These are phyloP conservation scores for Atrichornis clamosus DNA, from an alignment of 2,113 vertebrate species.

Conservation along the genomic window DNA sequence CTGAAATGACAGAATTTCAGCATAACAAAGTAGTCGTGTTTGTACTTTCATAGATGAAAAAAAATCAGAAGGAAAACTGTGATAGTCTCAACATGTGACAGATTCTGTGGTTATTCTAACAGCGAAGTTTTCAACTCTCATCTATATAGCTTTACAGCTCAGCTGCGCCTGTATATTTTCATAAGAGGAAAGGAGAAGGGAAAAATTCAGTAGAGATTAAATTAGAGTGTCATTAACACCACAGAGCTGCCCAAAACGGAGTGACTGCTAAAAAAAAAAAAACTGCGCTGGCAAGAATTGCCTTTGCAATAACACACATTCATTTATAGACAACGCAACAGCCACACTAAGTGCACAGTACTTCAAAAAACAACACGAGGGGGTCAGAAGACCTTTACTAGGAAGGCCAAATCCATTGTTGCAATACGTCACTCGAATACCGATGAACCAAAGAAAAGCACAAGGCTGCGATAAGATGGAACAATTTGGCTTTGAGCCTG, in stretches of 20 bases:
- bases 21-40: not conserved
- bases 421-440: not conserved
- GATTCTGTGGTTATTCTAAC: not conserved
- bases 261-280: not conserved
- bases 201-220: not conserved
- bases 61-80: not conserved
- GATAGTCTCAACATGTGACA: not conserved
- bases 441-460: not conserved
- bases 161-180: not conserved
- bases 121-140: not conserved
- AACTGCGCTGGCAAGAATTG: not conserved
- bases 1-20: not conserved
- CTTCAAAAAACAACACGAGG: not conserved
- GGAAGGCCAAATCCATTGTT: not conserved
- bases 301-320: not conserved
- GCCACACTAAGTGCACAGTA: not conserved
- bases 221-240: not conserved
- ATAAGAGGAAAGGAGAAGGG: not conserved
- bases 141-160: not conserved
- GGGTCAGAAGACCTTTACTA: not conserved
- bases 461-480: not conserved
- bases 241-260: not conserved
- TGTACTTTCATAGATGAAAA: not conserved
- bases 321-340: not conserved
- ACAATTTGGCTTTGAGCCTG: not conserved